phyloP scores from a whole-genome alignment of 2,888 invertebrate genomes.

The Chouioia cunea region DNA sequence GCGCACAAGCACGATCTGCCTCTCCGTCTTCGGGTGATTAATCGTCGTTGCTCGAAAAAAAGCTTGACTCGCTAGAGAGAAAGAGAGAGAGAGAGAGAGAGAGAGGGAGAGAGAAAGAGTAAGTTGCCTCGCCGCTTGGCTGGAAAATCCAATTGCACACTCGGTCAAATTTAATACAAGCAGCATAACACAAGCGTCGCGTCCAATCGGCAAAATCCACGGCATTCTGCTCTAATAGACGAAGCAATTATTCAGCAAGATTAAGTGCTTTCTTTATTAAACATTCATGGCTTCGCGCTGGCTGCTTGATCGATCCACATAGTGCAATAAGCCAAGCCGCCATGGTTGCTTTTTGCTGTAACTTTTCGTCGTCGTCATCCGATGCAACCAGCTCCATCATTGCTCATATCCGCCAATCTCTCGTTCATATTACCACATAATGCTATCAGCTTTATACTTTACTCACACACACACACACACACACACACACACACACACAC shows the following conservation, averaged over 20 bases:
- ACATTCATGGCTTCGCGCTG: constrained; percentile 6
- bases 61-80: constrained; percentile 21
- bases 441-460: too few relatives aligned
- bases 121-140: neutral
- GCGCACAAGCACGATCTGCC: neutral
- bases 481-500: too few relatives aligned
- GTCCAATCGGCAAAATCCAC: neutral
- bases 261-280: constrained; percentile 17
- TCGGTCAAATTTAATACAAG: too few relatives aligned
- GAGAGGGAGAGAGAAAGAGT: neutral
- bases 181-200: neutral
- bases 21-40: constrained; percentile 21
- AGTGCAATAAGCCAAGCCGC: constrained; percentile 2
- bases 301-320: constrained; percentile 31
- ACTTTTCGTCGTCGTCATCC: too few relatives aligned
- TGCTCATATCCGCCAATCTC: too few relatives aligned
- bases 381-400: too few relatives aligned
- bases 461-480: too few relatives aligned
- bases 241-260: neutral
- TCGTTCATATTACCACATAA: too few relatives aligned
- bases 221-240: neutral
- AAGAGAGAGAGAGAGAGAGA: neutral
- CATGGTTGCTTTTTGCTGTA: neutral
- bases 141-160: constrained; percentile 6
- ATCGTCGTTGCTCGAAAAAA: constrained; percentile 23